Evolutionary conservation across 2,888 invertebrate species (phyloP).

Genomic region (Idaea aversata): DNA sequence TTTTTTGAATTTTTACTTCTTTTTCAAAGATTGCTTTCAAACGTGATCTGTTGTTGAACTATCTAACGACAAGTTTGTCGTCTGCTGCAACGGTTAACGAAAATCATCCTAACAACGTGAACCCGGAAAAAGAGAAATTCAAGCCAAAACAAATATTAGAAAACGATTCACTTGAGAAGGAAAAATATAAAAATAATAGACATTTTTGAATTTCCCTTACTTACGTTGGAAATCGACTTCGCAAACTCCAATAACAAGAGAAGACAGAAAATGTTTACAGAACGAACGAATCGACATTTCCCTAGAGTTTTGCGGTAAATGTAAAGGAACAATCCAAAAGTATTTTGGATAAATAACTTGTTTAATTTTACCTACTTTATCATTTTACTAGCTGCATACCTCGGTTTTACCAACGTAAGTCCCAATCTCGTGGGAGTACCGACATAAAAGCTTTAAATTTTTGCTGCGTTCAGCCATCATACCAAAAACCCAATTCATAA

Average conservation of each 20-base stretch:
- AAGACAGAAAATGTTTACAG: slow-evolving; percentile 36
- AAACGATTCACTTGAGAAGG: slow-evolving; percentile 20
- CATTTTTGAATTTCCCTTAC: slow-evolving; percentile 30
- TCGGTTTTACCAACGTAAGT: too few species aligned
- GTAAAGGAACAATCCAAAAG: slow-evolving; percentile 25
- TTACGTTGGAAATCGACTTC: slow-evolving; percentile 32
- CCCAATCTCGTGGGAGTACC: too few species aligned
- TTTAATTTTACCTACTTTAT: slow-evolving; percentile 8
- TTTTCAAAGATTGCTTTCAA: too few species aligned
- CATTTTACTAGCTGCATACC: too few species aligned
- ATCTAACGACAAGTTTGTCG: too few species aligned
- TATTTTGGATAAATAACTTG: slow-evolving; percentile 23
- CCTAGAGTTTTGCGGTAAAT: slow-evolving; percentile 30
- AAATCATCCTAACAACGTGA: neutral
- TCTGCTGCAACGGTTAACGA: neutral
- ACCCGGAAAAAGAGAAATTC: slow-evolving; percentile 1
- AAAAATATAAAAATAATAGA: slow-evolving; percentile 30
- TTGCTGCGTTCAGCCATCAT: too few species aligned
- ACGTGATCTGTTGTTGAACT: too few species aligned
- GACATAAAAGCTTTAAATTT: too few species aligned
- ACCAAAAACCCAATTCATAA: too few species aligned
- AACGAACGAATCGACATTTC: slow-evolving; percentile 30
- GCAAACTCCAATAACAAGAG: slow-evolving; percentile 38
- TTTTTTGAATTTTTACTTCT: too few species aligned
- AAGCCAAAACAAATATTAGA: slow-evolving; percentile 13